Percentiles rank a stretch among this genome's conserved stretches.
Evolutionary conservation across 1,140 invertebrate species (phyloP).

Genomic region (Nephotettix cincticeps): DNA sequence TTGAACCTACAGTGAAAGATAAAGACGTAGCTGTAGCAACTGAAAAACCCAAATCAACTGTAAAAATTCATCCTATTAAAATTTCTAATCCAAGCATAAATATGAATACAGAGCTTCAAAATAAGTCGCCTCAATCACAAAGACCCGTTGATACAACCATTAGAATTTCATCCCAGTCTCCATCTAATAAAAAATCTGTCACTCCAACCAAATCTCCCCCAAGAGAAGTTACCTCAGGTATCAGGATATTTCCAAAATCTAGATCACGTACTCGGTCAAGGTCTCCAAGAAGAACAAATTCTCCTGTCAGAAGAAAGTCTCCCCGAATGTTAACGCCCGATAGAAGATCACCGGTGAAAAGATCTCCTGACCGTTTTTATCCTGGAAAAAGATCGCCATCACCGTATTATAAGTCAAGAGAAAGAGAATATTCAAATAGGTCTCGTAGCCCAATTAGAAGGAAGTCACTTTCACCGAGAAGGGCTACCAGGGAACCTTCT

Average conservation of each 20-base stretch:
- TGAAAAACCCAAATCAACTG: neutral
- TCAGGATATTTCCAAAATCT: too few species aligned
- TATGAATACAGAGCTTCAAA: too few species aligned
- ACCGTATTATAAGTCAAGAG: constrained; percentile 4
- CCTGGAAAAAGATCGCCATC: neutral
- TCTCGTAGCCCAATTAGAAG: constrained; percentile 16
- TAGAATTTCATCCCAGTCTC: neutral
- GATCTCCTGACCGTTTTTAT: constrained; percentile 14
- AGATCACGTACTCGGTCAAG: too few species aligned
- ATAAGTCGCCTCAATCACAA: too few species aligned
- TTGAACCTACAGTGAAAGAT: neutral
- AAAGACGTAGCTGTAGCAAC: neutral
- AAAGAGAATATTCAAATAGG: neutral
- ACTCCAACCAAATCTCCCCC: neutral
- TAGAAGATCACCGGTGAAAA: constrained; percentile 23
- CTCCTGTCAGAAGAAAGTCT: constrained; percentile 38
- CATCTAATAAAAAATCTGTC: neutral
- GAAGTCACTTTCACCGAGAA: neutral
- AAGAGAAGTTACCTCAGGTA: too few species aligned
- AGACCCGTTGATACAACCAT: too few species aligned
- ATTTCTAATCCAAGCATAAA: neutral
- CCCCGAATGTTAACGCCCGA: neutral
- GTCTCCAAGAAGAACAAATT: constrained; percentile 18
- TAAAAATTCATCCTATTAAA: neutral
- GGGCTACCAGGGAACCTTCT: neutral